These are phyloP conservation scores for Diabrotica undecimpunctata DNA, from an alignment of 1,140 invertebrate genomes.

Conservation along the genomic window DNA sequence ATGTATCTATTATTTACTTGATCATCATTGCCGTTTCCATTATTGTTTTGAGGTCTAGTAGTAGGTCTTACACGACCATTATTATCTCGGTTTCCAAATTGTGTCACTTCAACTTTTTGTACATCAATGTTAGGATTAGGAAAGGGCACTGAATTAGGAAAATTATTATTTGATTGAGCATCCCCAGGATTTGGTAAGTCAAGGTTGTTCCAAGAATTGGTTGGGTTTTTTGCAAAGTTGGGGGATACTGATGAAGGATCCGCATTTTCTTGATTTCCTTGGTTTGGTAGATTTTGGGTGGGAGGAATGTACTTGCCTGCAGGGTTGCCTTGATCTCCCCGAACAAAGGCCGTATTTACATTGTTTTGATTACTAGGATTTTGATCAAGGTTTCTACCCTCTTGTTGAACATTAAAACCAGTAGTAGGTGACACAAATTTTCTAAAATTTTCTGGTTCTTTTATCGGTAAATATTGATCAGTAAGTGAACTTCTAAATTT, in stretches of 20 bases:
- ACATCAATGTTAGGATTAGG: slow-evolving; percentile 3
- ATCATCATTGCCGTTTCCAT: neutral
- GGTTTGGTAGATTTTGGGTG: neutral
- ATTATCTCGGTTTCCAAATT: neutral
- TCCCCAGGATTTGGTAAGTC: neutral
- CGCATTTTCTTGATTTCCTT: neutral
- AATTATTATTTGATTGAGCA: neutral
- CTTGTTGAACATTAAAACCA: neutral
- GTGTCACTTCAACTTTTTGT: slow-evolving; percentile 9
- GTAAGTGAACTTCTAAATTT: neutral
- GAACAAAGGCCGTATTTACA: neutral
- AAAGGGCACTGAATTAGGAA: neutral
- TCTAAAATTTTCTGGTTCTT: slow-evolving; percentile 9
- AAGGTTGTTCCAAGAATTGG: neutral
- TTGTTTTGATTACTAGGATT: neutral
- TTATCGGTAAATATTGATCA: slow-evolving; percentile 14
- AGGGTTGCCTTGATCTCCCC: neutral
- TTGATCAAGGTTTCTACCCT: neutral
- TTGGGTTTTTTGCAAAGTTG: slow-evolving; percentile 1
- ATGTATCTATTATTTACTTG: slow-evolving; percentile 6
- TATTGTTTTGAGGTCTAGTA: slow-evolving; percentile 1
- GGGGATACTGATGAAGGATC: neutral
- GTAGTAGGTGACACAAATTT: neutral
- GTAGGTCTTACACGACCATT: neutral
- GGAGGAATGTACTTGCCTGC: neutral